Evolutionary conservation across 2,113 vertebrate genomes (phyloP), one percentile per base, ranked within the genome.

Genomic region (Cheilinus undulatus): DNA sequence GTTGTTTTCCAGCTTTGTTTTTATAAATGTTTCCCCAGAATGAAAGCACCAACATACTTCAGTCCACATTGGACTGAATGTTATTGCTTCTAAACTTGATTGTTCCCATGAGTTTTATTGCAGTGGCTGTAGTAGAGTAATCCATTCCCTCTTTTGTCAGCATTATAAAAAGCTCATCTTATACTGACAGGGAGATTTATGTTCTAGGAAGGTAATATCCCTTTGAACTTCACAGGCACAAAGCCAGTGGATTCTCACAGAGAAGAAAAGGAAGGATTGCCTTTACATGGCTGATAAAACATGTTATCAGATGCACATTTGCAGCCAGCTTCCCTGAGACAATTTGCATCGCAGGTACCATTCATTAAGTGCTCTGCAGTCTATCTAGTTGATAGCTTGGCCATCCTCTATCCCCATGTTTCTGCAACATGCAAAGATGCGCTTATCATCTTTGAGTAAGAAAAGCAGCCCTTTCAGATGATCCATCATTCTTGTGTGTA

Each of bases 181-280:
- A 58, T 63, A 43, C 38, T 54, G 56, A 54, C 42, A 22, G 59
- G 22, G 52, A 76, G 69, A 76, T 80, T 87, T 76, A 79, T 77
- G 65, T 70, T 66, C 49, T 56, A 67, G 19, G 2, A 28, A 61
- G 56, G 12, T 74, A 43, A 74, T 69, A 60, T 63, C 36, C 13
- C 32, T 45, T 74, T 69, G 38, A 59, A 45, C 52, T 56, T 56
- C 19, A 24, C 23, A 11, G 46, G 36, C 40, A 38, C 32, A 28
- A 46, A 69, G 56, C 42, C 19, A 3, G 58, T 66, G 17, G 52
- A 72, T 59, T 48, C 36, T 48, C 36, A 61, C 54, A 13, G 28
- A 11, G 53, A 50, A 17, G 19, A 42, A 42, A 42, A 53, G 3
- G 0, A 24, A 19, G 30, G 60, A 59, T 71, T 53, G 17, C 46